phyloP scores from a whole-genome alignment of 92 coral and sea anemone species.

The Plumapathes pennacea region DNA sequence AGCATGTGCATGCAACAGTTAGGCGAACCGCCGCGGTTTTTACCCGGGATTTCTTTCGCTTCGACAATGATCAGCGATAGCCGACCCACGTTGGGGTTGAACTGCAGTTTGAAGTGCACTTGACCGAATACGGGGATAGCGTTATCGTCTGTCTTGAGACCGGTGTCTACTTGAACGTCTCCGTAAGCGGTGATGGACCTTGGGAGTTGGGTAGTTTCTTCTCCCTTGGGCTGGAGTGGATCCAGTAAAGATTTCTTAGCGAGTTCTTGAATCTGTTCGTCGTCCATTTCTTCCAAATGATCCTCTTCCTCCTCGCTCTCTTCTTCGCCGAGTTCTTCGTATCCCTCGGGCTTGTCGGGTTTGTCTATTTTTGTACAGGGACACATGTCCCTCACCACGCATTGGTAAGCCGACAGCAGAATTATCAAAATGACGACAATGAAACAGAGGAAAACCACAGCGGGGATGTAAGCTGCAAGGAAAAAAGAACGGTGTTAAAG shows the following conservation, averaged over 20 bases:
- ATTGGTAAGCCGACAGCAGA: slow-evolving; percentile 73
- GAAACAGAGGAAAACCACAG: slow-evolving; percentile 59
- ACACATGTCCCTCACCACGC: slow-evolving; percentile 69
- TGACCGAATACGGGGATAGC: slow-evolving; percentile 57
- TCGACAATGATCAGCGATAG: slow-evolving; percentile 68
- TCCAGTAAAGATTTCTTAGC: too few relatives aligned
- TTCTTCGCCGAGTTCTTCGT: slow-evolving; percentile 81
- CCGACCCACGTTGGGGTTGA: slow-evolving; percentile 61
- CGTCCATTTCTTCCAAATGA: slow-evolving; percentile 16
- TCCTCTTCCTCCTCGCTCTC: slow-evolving; percentile 30
- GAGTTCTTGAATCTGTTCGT: too few relatives aligned
- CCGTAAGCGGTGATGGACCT: slow-evolving; percentile 58
- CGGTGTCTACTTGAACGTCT: slow-evolving; percentile 52
- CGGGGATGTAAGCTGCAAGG: slow-evolving; percentile 74
- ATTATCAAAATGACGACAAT: slow-evolving; percentile 60
- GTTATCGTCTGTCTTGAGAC: slow-evolving; percentile 28
- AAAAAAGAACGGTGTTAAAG: too few relatives aligned
- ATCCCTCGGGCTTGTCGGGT: slow-evolving; percentile 38
- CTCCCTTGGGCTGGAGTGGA: not conserved
- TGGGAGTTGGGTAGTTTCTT: slow-evolving; percentile 8
- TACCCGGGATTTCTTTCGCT: slow-evolving; percentile 76
- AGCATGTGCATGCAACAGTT: slow-evolving; percentile 80
- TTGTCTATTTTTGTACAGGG: slow-evolving; percentile 81
- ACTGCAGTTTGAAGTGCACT: slow-evolving; percentile 62
- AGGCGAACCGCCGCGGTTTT: slow-evolving; percentile 84